These are phyloP conservation scores for Porites evermanni DNA, from an alignment of 92 coral and sea anemone genomes.

Conservation along the genomic window DNA sequence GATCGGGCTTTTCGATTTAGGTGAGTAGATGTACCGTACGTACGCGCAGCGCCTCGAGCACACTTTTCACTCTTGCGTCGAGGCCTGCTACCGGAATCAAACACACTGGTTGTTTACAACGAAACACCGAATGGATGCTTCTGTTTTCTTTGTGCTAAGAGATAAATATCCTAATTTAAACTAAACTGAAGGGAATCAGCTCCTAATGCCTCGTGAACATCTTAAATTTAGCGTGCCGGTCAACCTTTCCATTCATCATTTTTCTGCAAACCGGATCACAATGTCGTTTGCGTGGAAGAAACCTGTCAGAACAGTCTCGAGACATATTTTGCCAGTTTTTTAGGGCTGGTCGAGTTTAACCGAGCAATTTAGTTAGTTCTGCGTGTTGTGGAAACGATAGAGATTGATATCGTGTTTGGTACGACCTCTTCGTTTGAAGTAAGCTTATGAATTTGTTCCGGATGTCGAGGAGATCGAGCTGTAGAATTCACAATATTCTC, in stretches of 20 bases:
- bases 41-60: neutral
- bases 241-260: neutral
- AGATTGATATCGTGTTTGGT: neutral
- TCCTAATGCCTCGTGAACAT: slow-evolving; percentile 6
- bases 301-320: neutral
- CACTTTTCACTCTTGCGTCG: too few species aligned
- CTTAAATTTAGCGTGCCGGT: neutral
- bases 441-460: neutral
- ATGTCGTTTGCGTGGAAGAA: slow-evolving; percentile 2
- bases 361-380: slow-evolving; percentile 2
- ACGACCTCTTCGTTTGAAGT: neutral
- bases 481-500: neutral
- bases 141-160: neutral
- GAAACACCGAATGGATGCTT: neutral
- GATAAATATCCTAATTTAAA: neutral
- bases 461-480: neutral
- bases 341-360: neutral
- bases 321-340: neutral
- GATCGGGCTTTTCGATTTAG: slow-evolving; percentile 97
- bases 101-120: neutral
- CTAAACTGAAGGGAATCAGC: neutral
- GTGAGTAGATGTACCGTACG: slow-evolving; percentile 52
- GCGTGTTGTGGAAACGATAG: neutral
- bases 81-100: neutral
- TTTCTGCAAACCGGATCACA: slow-evolving; percentile 14